These are phyloP conservation scores for Drosophila repleta DNA, from an alignment of 1,140 invertebrate genomes.

Conservation along the genomic window DNA sequence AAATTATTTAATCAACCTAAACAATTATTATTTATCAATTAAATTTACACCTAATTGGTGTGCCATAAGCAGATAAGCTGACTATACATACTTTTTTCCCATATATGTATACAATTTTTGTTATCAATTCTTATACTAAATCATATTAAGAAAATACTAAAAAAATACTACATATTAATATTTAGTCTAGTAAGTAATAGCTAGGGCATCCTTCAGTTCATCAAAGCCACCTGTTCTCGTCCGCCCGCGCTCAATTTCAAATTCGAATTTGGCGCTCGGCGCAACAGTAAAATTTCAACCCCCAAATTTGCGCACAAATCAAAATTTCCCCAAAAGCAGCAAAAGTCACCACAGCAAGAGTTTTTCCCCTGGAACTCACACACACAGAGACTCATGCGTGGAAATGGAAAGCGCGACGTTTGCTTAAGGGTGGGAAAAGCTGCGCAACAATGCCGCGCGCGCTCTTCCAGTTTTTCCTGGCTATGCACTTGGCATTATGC, in stretches of 20 bases:
- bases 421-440: slow-evolving; percentile 71
- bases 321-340: slow-evolving; percentile 34
- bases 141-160: no score
- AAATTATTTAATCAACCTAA: no score
- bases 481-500: slow-evolving; percentile 84
- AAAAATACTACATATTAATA: no score
- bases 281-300: slow-evolving; percentile 12
- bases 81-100: no score
- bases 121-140: no score
- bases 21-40: no score
- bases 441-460: slow-evolving; percentile 62
- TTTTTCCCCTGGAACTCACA: slow-evolving; percentile 33
- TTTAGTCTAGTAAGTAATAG: no score
- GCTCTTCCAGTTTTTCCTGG: slow-evolving; percentile 78
- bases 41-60: no score
- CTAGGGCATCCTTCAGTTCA: no score
- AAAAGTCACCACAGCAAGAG: slow-evolving; percentile 7
- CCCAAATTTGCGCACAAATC: background rate
- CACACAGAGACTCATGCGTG: slow-evolving; percentile 5
- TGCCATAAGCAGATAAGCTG: no score
- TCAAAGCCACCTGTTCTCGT: no score
- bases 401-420: slow-evolving; percentile 28
- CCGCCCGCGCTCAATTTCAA: background rate
- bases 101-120: no score
- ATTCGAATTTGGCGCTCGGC: background rate